Evolutionary conservation across 2,113 vertebrate species (phyloP), one percentile per base, ranked within the genome.

Genomic region (Lutjanus erythropterus): DNA sequence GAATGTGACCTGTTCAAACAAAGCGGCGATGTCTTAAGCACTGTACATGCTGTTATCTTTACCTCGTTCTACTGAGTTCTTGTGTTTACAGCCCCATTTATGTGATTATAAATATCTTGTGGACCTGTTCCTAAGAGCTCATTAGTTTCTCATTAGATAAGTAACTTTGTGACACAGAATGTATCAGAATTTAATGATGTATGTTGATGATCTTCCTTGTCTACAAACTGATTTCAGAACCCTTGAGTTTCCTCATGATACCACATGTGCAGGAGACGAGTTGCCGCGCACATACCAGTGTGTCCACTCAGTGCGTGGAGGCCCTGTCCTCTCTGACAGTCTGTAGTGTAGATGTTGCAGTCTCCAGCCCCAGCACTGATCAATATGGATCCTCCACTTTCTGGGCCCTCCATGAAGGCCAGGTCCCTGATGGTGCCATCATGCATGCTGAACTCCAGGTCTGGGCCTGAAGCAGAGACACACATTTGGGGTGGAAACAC

Each of bases 301-400:
- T 95, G 97, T 71, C 97, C 97, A 55, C 96, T 98, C 29, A 99
- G 91, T 18, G 97, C 97, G 25, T 99, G 98, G 16, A 99, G 96
- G 41, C 98, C 98, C 84, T 98, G 97, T 59, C 97, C 97, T 85
- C 97, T 95, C 79, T 98, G 97, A 88, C 97, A 99, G 69, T 99
- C 97, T 27, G 98, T 99, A 42, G 97, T 99, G 86, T 99, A 99
- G 93, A 94, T 94, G 88, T 94, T 94, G 85, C 98, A 99, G 81
- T 99, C 98, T 78, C 98, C 98, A 4, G 98, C 98, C 50, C 98
- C 98, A 5, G 98, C 98, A 70, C 98, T 99, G 91, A 99, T 98
- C 92, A 99, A 92, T 91, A 99, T 98, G 71, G 98, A 96, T 33
- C 97, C 97, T 65, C 97, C 97, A 6, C 97, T 97, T 89, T 99